phyloP scores from a whole-genome alignment of 2,888 invertebrate genomes.

The Crioceris asparagi region DNA sequence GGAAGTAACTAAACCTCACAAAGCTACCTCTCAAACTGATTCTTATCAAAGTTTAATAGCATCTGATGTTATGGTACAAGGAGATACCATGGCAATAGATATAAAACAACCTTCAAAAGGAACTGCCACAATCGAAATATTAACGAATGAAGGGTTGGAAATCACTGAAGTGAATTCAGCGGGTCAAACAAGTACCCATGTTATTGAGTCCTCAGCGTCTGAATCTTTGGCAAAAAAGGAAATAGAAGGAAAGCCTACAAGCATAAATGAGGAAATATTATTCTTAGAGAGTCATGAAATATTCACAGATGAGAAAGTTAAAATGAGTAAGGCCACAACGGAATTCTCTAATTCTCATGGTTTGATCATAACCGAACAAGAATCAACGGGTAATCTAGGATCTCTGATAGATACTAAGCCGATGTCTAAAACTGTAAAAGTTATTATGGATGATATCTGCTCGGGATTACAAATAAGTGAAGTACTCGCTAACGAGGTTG shows the following conservation, averaged over 20 bases:
- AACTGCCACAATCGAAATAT: slow-evolving; percentile 28
- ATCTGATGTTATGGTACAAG: slow-evolving; percentile 26
- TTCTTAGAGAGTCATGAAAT: slow-evolving; percentile 31
- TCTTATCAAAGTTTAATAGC: slow-evolving; percentile 36
- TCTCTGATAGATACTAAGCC: slow-evolving; percentile 36
- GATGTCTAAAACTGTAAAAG: slow-evolving; percentile 37
- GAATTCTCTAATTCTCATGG: slow-evolving; percentile 31
- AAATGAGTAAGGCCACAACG: slow-evolving; percentile 24
- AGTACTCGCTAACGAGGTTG: slow-evolving; percentile 38
- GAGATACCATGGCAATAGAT: slow-evolving; percentile 18
- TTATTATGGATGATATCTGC: slow-evolving; percentile 33
- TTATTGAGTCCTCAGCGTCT: slow-evolving; percentile 36
- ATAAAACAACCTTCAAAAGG: slow-evolving; percentile 25
- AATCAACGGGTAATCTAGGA: slow-evolving; percentile 40
- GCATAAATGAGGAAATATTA: slow-evolving; percentile 35
- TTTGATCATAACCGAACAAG: slow-evolving; percentile 41
- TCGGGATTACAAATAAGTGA: slow-evolving; percentile 39
- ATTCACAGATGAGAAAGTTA: slow-evolving; percentile 25
- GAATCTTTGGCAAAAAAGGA: slow-evolving; percentile 39
- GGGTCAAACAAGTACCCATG: slow-evolving; percentile 34
- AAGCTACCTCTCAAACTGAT: slow-evolving; percentile 33
- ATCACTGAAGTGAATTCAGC: slow-evolving; percentile 34
- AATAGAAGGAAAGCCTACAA: slow-evolving; percentile 37
- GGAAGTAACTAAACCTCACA: slow-evolving; percentile 20
- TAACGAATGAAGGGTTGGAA: slow-evolving; percentile 32